These are phyloP conservation scores for Oreotrochilus melanogaster DNA, from an alignment of 2,113 vertebrate species.

Conservation along the genomic window DNA sequence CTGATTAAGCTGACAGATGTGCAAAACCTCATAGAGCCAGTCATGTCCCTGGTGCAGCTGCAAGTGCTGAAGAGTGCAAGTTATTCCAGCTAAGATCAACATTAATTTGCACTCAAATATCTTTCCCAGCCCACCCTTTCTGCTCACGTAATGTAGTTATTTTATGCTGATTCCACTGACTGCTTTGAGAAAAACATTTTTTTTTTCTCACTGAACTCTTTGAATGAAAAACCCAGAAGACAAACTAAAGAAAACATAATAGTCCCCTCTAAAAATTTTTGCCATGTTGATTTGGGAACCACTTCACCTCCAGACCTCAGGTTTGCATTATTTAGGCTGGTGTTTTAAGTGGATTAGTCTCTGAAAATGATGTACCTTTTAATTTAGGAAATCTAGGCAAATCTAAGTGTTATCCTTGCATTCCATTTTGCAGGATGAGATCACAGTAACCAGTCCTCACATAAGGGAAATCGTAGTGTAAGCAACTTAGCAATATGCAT, in stretches of 20 bases:
- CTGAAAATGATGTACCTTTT: background rate
- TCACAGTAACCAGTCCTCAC: background rate
- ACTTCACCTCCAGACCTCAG: background rate
- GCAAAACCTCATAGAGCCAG: slow-evolving; percentile 17
- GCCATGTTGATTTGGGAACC: background rate
- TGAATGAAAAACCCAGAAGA: background rate
- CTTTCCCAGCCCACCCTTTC: slow-evolving; percentile 18
- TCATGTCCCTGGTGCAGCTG: slow-evolving; percentile 14
- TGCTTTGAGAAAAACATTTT: background rate
- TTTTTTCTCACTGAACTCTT: background rate
- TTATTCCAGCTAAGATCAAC: slow-evolving; percentile 47
- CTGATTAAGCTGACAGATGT: slow-evolving; percentile 25
- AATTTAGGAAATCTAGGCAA: background rate
- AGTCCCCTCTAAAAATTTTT: background rate
- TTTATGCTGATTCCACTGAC: background rate
- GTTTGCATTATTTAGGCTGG: background rate
- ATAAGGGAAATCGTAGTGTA: background rate
- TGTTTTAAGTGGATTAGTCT: background rate
- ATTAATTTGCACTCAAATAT: slow-evolving; percentile 38
- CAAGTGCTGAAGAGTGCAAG: background rate
- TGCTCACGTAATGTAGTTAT: background rate
- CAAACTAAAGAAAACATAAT: background rate
- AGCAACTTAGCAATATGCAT: background rate
- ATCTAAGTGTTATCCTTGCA: background rate
- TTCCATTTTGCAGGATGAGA: background rate